phyloP scores from a whole-genome alignment of 2,888 invertebrate genomes.

The Drosophila basisetae region DNA sequence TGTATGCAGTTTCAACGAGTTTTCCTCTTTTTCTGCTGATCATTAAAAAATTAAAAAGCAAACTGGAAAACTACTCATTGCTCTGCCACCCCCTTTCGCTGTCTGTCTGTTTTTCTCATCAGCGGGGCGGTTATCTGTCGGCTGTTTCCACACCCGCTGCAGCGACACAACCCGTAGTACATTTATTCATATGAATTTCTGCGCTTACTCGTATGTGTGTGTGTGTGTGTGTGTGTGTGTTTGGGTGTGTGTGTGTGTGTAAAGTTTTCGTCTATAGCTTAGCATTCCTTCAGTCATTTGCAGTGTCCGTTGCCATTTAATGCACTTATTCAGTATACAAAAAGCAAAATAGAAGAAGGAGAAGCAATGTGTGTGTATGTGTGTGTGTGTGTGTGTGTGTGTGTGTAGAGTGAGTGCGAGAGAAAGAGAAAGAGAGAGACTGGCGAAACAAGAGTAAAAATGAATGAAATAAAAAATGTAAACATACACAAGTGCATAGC shows the following conservation, averaged over 20 bases:
- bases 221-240: background rate
- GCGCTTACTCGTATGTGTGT: background rate
- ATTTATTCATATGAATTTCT: conserved; percentile 51
- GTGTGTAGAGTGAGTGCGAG: background rate
- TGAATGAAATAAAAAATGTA: conserved; percentile 82
- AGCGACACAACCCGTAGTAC: conserved; percentile 23
- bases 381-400: background rate
- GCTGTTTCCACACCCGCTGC: conserved; percentile 1
- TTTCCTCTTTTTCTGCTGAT: background rate
- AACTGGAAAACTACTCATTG: background rate
- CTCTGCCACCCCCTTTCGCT: background rate
- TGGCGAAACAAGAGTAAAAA: conserved; percentile 75
- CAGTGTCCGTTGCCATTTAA: conserved; percentile 75
- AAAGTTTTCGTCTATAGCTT: conserved; percentile 56
- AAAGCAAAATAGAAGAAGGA: conserved; percentile 28
- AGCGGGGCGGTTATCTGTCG: background rate
- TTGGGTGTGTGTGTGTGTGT: conserved; percentile 7
- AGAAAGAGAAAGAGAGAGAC: background rate
- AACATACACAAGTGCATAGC: conserved; percentile 82
- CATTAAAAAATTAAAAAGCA: background rate
- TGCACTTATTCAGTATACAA: conserved; percentile 79
- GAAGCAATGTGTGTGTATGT: background rate
- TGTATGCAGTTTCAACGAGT: background rate
- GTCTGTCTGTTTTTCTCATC: background rate
- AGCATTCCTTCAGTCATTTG: conserved; percentile 73